Conservation (phyloP, 2,113 vertebrate species). For the Uria lomvia region DNA sequence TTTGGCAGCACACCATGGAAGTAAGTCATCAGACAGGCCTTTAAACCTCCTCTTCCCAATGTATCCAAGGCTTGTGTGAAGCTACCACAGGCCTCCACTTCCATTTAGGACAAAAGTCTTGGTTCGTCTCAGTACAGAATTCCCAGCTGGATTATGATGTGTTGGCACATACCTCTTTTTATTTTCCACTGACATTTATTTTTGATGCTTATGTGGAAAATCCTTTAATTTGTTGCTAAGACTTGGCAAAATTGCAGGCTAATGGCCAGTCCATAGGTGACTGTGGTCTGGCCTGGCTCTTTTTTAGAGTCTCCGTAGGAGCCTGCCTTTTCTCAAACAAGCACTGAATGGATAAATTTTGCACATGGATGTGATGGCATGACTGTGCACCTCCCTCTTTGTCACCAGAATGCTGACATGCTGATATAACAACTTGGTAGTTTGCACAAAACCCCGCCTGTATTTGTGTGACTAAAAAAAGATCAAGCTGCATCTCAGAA, state of each 20-base stretch:
- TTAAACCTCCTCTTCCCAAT: background rate
- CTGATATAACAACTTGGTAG: background rate
- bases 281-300: background rate
- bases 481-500: background rate
- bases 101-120: background rate
- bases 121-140: background rate
- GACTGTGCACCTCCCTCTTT: background rate
- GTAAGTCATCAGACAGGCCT: background rate
- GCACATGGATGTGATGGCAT: background rate
- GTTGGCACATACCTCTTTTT: background rate
- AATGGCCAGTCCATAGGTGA: background rate
- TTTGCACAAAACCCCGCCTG: background rate
- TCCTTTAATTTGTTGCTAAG: background rate
- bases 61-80: background rate
- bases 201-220: background rate
- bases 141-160: accelerated
- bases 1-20: background rate
- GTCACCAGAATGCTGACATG: background rate
- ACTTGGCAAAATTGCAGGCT: background rate
- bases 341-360: background rate
- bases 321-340: background rate
- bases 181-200: background rate
- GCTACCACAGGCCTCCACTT: background rate
- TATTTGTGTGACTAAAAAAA: background rate
- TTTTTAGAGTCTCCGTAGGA: background rate